A percentile compares a stretch with the other conserved stretches of the same genome.
Conservation (phyloP, 1,140 invertebrate species). For the Saccostrea echinata region DNA sequence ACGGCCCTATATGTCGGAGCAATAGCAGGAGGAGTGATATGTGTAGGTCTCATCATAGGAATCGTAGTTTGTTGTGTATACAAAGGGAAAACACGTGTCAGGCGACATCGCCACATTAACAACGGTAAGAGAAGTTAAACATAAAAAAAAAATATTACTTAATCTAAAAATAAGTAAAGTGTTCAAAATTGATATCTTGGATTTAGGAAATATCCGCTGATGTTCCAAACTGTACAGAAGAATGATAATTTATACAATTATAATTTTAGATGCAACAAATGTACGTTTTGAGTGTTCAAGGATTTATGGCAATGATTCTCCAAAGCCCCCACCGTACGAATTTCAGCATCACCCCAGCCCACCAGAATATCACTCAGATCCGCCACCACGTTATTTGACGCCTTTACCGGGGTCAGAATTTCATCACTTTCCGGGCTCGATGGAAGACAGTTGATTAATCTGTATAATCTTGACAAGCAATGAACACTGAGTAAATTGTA, state of each 20-base stretch:
- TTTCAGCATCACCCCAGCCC: not conserved
- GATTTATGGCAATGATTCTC: not conserved
- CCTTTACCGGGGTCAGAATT: not conserved
- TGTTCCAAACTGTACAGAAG: too few relatives aligned
- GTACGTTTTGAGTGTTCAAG: not conserved
- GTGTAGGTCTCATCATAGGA: not conserved
- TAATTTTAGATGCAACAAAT: not conserved
- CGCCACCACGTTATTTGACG: not conserved
- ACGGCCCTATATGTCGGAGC: constrained; percentile 17
- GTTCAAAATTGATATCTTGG: too few relatives aligned
- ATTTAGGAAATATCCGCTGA: too few relatives aligned
- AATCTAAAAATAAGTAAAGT: too few relatives aligned
- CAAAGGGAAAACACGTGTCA: constrained; percentile 19
- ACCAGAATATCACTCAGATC: not conserved
- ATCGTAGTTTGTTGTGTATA: constrained; percentile 40
- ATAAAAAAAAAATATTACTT: not conserved
- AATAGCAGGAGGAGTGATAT: not conserved
- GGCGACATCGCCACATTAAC: not conserved
- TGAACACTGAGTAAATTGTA: not conserved
- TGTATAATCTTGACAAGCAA: not conserved
- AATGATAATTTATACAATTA: not conserved
- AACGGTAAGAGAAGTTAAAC: not conserved
- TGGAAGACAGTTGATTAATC: not conserved
- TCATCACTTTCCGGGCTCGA: not conserved
- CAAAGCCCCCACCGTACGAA: not conserved